These are phyloP conservation scores for Monomorium pharaonis DNA, from an alignment of 1,140 invertebrate genomes.

Conservation along the genomic window DNA sequence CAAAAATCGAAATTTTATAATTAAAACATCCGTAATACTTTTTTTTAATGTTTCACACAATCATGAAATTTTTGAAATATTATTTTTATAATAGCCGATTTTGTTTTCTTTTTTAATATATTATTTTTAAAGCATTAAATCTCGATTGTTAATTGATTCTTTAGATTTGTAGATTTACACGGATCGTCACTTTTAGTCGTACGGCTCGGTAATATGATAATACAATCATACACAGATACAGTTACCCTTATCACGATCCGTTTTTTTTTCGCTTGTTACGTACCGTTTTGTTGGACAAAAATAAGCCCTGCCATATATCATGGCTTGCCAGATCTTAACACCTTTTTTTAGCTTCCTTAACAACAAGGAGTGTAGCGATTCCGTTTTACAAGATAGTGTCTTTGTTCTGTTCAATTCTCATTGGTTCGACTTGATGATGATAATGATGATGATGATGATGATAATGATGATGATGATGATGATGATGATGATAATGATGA, in stretches of 20 bases:
- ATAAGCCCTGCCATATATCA: conserved; percentile 49
- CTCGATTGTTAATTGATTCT: background rate
- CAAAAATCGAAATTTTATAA: background rate
- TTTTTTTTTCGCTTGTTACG: conserved; percentile 47
- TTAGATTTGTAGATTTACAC: background rate
- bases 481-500: background rate
- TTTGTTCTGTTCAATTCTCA: conserved; percentile 83
- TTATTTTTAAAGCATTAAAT: background rate
- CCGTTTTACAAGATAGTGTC: conserved; percentile 79
- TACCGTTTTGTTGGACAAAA: conserved; percentile 48
- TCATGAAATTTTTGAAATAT: background rate
- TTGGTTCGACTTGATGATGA: conserved; percentile 82
- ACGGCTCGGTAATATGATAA: conserved; percentile 30
- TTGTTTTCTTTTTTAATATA: background rate
- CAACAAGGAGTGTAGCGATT: conserved; percentile 64
- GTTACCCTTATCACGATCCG: conserved; percentile 14
- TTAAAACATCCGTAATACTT: conserved; percentile 3
- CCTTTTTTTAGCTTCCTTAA: conserved; percentile 63
- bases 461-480: conserved; percentile 4
- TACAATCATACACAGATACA: conserved; percentile 20
- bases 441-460: conserved; percentile 41
- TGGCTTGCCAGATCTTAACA: conserved; percentile 63
- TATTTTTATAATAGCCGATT: background rate
- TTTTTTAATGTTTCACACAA: background rate
- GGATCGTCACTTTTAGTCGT: conserved; percentile 42